Evolutionary conservation across 2,113 vertebrate genomes (phyloP).

Genomic region (Corythaeola cristata): DNA sequence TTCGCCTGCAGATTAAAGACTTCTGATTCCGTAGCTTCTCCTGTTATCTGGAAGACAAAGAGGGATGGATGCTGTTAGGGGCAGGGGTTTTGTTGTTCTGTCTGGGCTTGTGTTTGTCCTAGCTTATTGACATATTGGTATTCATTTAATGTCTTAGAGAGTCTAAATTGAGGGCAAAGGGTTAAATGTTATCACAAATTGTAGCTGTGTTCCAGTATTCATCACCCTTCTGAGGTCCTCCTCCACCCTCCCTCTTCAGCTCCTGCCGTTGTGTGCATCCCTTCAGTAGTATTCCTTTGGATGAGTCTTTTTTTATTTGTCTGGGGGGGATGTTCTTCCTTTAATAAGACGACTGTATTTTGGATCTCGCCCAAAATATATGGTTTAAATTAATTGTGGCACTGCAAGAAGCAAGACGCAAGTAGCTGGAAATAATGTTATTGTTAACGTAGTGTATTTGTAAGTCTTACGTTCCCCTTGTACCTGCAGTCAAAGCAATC

Average conservation of each 20-base stretch:
- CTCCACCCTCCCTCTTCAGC: background rate
- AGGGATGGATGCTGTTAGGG: conserved; percentile 12
- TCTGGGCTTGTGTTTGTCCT: conserved; percentile 50
- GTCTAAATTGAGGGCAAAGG: conserved; percentile 67
- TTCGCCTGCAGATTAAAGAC: background rate
- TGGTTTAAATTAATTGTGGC: background rate
- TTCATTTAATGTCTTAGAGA: conserved; percentile 56
- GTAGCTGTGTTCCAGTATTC: conserved; percentile 65
- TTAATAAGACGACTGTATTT: background rate
- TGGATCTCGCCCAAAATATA: background rate
- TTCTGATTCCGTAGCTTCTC: background rate
- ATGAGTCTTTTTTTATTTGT: background rate
- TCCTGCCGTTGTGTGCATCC: background rate
- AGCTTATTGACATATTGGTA: conserved; percentile 46
- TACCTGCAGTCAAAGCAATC: background rate
- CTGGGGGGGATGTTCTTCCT: background rate
- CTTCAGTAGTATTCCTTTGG: background rate
- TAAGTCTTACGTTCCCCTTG: background rate
- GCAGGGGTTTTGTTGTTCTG: conserved; percentile 48
- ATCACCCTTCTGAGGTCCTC: conserved; percentile 25
- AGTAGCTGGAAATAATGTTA: background rate
- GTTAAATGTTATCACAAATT: conserved; percentile 72
- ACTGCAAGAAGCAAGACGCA: background rate
- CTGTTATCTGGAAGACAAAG: conserved; percentile 35
- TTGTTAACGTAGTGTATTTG: background rate